Base-by-base conservation (phyloP, 2,888 invertebrate species). In the Rhaphigaster nebulosa region DNA sequence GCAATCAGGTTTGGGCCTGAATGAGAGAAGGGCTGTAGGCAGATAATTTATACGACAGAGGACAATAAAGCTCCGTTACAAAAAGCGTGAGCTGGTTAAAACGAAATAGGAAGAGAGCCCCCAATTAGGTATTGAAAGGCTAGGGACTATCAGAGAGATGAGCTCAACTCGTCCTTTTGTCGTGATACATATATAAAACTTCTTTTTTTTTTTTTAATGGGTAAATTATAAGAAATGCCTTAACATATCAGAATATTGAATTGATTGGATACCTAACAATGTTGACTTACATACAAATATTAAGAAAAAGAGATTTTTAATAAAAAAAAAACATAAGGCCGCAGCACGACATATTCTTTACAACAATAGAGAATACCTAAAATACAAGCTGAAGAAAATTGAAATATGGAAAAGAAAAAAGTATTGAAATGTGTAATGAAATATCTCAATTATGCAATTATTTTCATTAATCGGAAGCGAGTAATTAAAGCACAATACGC, bases 11-110 rank as follows among this genome's bases (percentile, higher is more conserved):
- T 26, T 13, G 10, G 41, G 5, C 0, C 84, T 84, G 45, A 84
- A 84, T 84, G 84, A 84, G 84, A n/a, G 26, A 45, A 15, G 45
- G 45, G 41, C 84, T n/a, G 34, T 76, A 23, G 70, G 20, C 70
- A 84, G 84, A 45, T 84, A 84, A 84, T 84, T 50, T 84, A 84
- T 84, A 84, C 84, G 84, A 0, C 15, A 45, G 26, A 18, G 45
- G 84, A 84, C 84, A 84, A 84, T 84, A 50, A 84, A 84, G 84
- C 84, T 84, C 84, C 45, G 26, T 84, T 84, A 84, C 45, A 84
- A 84, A 84, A 84, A 84, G 84, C 84, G 41, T 38, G 41, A 84
- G 41, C 84, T 45, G 45, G 84, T 84, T 45, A 84, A 84, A 84
- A 26, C 84, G 84, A 45, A 84, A 41, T 45, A 45, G 84, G n/a